Evolutionary conservation across 2,888 invertebrate genomes (phyloP), one percentile per base, ranked within the genome.

Genomic region (Conistra vaccinii): DNA sequence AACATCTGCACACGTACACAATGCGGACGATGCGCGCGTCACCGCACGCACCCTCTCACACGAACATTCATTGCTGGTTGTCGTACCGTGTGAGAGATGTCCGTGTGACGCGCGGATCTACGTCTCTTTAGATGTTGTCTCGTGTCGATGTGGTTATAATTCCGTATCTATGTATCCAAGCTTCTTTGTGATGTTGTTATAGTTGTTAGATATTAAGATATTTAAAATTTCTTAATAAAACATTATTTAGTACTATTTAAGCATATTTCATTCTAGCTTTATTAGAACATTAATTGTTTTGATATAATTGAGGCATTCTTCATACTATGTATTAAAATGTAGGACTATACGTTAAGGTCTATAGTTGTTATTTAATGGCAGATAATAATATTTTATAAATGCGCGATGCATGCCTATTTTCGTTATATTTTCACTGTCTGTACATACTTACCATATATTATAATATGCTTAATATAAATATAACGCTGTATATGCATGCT

Each of bases 71-170:
- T 4, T 58, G 2, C n/a, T 23, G 42, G 20, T 32, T 9, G 39
- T 5, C 12, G 29, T 3, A 0, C 1, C 20, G 53, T 26, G 29
- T 5, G 39, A 26, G 39, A 6, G 62, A 1, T 1, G 55, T 55
- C 0, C 69, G 63, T 0, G 84, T 73, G 74, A 60, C 74, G 76
- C 69, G 83, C 51, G 88, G n/a, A 75, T 71, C 81, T 68, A 76
- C 81, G 69, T 62, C 65, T 20, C 39, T 23, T 58, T 92, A 89
- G 90, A 88, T 94, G 93, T 94, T 91, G 94, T 94, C 84, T 88
- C 88, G 92, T 93, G 69, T 89, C 82, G 83, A 79, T 89, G 89
- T 90, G 72, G 70, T 73, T 70, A 75, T 65, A 76, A 67, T 78
- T 39, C 84, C 75, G 78, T 78, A 75, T 84, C 71, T 79, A 80